Conservation (phyloP, 2,888 invertebrate genomes). For the Rhimphoctona megacephalus region DNA sequence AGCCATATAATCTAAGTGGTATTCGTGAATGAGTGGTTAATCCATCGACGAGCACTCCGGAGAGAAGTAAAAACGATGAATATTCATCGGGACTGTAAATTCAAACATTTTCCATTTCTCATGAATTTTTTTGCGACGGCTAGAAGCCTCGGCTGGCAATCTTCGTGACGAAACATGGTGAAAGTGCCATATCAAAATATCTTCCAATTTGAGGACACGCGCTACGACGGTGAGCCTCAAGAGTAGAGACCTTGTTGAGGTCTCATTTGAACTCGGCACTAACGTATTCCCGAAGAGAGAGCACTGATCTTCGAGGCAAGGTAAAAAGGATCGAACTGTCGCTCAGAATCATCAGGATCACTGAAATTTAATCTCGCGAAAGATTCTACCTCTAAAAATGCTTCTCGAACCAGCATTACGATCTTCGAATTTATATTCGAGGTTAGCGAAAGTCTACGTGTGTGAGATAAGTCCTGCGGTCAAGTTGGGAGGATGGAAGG, state of each 20-base stretch:
- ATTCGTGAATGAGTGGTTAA: constrained; percentile 26
- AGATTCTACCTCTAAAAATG: constrained; percentile 1
- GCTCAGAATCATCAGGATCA: constrained; percentile 19
- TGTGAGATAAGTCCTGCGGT: constrained; percentile 51
- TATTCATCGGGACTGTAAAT: constrained; percentile 21
- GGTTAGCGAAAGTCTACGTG: constrained; percentile 26
- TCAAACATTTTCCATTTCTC: constrained; percentile 1
- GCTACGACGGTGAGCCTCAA: constrained; percentile 14
- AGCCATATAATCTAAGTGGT: background rate
- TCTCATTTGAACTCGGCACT: constrained; percentile 1
- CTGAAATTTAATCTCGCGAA: constrained; percentile 39
- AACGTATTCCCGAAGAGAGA: background rate
- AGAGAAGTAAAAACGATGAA: constrained; percentile 28
- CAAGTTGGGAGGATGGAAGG: constrained; percentile 40
- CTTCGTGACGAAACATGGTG: constrained; percentile 3
- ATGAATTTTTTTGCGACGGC: constrained; percentile 11
- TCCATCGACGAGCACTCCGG: constrained; percentile 24
- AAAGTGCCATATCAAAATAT: constrained; percentile 22
- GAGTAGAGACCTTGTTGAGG: constrained; percentile 11
- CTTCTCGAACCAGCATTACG: background rate
- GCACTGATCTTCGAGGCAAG: background rate
- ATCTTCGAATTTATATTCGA: constrained; percentile 10
- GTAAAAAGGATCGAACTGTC: background rate
- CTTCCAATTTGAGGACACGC: constrained; percentile 9
- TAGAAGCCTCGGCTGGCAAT: background rate